Evolutionary conservation across 92 coral and sea anemone species (phyloP), one percentile per base, ranked within the genome.

Genomic region (Ricordea florida): DNA sequence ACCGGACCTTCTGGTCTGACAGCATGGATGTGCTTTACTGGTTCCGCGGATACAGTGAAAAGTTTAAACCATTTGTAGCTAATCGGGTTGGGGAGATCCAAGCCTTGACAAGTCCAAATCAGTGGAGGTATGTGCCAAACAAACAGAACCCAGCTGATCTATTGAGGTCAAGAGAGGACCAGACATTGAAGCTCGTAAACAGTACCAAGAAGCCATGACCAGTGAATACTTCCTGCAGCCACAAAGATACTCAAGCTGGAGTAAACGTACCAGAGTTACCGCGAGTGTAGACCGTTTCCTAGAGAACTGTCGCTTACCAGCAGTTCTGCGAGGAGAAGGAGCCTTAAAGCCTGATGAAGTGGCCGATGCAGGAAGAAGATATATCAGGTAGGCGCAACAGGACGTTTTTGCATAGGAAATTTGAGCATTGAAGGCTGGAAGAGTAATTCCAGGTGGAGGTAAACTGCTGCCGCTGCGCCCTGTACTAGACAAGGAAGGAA

Each of bases 31-130:
- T 66, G 5, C 76, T 78, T 5, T 65, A 52, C 29, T 78, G 84
- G 76, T 24, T 78, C 2, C 10, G 67, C 1, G 53, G 64, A 10
- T 76, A 0, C 0, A 63, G 74, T 44, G 24, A 81, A 7, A 20
- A 20, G 22, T 82, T 72, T 82, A 82, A 82, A 33, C 82, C 82
- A 2, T 82, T 82, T 22, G 88, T 82, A 21, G 83, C 83, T 15
- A 82, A 74, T 33, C 58, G 68, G 3, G 51, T 72, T 21, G 87
- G 45, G 0, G 87, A 81, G 60, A 72, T 81, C 21, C 83, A 76
- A 16, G 36, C 32, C 43, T 24, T 41, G 21, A 58, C 79, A 18
- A 35, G 38, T 11, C 89, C 84, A 9, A 73, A 51, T 10, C 84
- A 67, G 61, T 84, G 87, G 81, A 72, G 79, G 63, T 41, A 75